Conservation (phyloP, 2,888 invertebrate species). For the Copidosoma aretas region DNA sequence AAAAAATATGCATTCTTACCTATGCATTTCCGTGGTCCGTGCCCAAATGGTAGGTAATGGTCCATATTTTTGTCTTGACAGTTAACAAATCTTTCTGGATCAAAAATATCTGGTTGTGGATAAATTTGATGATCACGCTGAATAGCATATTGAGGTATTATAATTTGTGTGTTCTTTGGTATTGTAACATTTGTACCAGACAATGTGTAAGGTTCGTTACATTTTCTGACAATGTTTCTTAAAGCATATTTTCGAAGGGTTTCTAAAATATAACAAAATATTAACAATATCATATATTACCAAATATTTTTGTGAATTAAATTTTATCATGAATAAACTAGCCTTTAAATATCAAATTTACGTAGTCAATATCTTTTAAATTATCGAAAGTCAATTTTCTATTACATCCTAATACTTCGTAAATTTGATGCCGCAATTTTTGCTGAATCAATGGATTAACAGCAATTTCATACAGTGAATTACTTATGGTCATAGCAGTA, state of each 20-base stretch:
- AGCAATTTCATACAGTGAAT: background rate
- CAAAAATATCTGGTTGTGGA: too few relatives aligned
- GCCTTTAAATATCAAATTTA: background rate
- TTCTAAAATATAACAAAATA: too few relatives aligned
- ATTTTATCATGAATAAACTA: background rate
- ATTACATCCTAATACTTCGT: background rate
- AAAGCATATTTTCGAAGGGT: background rate
- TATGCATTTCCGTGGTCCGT: too few relatives aligned
- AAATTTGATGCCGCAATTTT: background rate
- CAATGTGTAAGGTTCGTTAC: conserved; percentile 47
- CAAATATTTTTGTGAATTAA: too few relatives aligned
- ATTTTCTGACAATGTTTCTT: conserved; percentile 10
- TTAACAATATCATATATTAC: too few relatives aligned
- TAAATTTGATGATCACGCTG: conserved; percentile 49
- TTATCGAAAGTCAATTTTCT: background rate
- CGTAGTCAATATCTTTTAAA: background rate
- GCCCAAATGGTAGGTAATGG: too few relatives aligned
- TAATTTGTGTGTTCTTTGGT: conserved; percentile 40
- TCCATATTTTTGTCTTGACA: too few relatives aligned
- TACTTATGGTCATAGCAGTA: background rate
- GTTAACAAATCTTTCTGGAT: too few relatives aligned
- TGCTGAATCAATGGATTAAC: background rate
- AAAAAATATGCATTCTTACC: too few relatives aligned
- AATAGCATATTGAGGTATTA: conserved; percentile 46
- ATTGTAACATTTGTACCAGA: conserved; percentile 46